Base-by-base conservation (phyloP, 64 coral and sea anemone species). In the Montipora efflorescens region DNA sequence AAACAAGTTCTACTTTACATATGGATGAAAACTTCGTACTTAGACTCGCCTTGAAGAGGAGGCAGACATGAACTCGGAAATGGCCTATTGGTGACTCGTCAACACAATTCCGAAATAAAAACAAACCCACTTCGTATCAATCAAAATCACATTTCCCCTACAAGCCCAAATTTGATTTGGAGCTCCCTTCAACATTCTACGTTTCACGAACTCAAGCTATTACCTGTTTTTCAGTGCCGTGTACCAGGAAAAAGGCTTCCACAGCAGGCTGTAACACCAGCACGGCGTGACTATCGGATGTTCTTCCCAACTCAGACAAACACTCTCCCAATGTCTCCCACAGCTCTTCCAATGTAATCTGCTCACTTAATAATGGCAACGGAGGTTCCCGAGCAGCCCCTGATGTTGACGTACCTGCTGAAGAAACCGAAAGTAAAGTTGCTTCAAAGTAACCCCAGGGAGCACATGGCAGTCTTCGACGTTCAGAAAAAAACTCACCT, bases 261-360 rank as follows among this genome's bases (percentile, higher is more conserved):
- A 99, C 97, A 48, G 97, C 97, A 28, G 97, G 95, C 53, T 99
- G 97, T 1, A 99, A 77, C 12, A 99, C 94, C 64, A 99, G 88
- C 9, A 99, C 97, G 43, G 97, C 97, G 75, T 99, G 95, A 64
- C 84, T 96, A 74, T 99, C 97, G 4, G 97, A 96, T 11, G 92
- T 99, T 80, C 93, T 88, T 2, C 91, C 97, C 19, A 99, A 75
- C 79, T 99, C 97, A 64, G 87, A 92, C 7, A 99, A 74, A 78
- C 97, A 96, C 77, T 96, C 97, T 9, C 97, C 95, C 47, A 99
- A 78, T 1, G 93, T 96, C 23, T 99, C 97, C 97, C 97, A 99
- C 2, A 99, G 82, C 44, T 99, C 97, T 23, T 96, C 97, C 7
- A 99, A 89, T 4, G 84, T 74, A 18, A 99, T 76, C 74, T 99